Evolutionary conservation across 1,140 invertebrate species (phyloP), one percentile per base, ranked within the genome.

Genomic region (Phenacoccus solenopsis): DNA sequence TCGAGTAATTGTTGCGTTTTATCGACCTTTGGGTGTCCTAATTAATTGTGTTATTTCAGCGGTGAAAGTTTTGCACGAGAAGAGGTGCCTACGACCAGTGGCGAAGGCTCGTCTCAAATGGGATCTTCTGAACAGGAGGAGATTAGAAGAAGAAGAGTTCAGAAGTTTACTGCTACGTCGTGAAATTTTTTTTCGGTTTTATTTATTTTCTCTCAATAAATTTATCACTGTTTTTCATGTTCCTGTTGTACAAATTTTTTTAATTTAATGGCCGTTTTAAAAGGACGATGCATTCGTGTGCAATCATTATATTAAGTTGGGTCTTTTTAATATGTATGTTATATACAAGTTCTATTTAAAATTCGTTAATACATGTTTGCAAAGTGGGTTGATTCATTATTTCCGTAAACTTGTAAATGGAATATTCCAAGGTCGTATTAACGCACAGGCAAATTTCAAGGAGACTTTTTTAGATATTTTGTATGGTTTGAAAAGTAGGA

Each of bases 221-320:
- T 49, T 49, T 49, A 49, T 49, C 38, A 49, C 38, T 49, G 38
- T 49, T 49, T 49, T 49, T 49, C 38, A 49, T 49, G 38, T 49
- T 49, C 38, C 38, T 49, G 38, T 16, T 49, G 38, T 49, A n/a
- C 20, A 49, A 49, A 49, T 49, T 49, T n/a, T n/a, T 49, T 49
- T 9, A 49, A 49, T n/a, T 49, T 49, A 49, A 3, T n/a, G 20
- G 5, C 16, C 38, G 38, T 49, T 49, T 49, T 49, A 49, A 49
- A 49, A 49, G 20, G 30, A 32, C 13, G 30, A n/a, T 49, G 20
- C 38, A n/a, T 49, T 4, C 16, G 38, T 32, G 5, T 32, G 30
- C 13, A 32, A 7, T 5, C 13, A 13, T 32, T 7, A 10, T 3
- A 49, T 49, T 49, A 10, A 10, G 16, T 16, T 16, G 16, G 38